A percentile compares a stretch with the other conserved stretches of the same genome.
These are phyloP conservation scores for Desoria tigrina DNA, from an alignment of 2,888 invertebrate genomes.

Conservation along the genomic window DNA sequence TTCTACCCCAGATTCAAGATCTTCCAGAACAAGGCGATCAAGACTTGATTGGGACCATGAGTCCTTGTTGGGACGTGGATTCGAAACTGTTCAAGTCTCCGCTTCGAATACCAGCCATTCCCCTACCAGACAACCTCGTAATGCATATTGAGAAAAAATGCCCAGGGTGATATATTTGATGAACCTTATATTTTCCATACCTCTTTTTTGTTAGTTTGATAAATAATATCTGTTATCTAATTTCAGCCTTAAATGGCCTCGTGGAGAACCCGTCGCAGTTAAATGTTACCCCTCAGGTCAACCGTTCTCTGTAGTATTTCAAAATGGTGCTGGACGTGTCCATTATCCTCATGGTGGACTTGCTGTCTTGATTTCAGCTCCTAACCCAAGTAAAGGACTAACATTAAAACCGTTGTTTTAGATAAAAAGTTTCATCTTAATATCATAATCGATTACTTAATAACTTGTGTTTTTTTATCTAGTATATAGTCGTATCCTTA, in stretches of 20 bases:
- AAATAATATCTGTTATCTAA: no score
- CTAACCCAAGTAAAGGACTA: constrained; percentile 9
- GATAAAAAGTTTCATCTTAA: neutral
- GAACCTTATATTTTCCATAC: neutral
- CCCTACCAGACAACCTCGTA: constrained; percentile 34
- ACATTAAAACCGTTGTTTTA: neutral
- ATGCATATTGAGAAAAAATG: constrained; percentile 27
- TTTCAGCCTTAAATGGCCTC: constrained; percentile 24
- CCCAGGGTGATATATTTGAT: constrained; percentile 15
- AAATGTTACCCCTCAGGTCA: constrained; percentile 37
- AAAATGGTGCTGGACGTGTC: constrained; percentile 35
- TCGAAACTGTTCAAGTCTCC: constrained; percentile 37
- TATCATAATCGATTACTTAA: neutral
- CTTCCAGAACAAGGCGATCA: constrained; percentile 3
- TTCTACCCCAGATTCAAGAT: neutral
- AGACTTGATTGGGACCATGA: neutral
- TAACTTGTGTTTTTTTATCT: neutral
- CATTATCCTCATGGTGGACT: constrained; percentile 42
- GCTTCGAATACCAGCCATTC: constrained; percentile 25
- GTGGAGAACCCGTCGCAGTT: constrained; percentile 29
- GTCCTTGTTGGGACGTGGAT: constrained; percentile 30
- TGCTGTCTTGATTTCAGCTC: constrained; percentile 33
- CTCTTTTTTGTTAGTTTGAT: no score
- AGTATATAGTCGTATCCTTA: constrained; percentile 22
- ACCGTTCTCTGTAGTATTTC: constrained; percentile 30